Conservation (phyloP, 2,113 vertebrate genomes). For the Pomatorhinus ruficollis region DNA sequence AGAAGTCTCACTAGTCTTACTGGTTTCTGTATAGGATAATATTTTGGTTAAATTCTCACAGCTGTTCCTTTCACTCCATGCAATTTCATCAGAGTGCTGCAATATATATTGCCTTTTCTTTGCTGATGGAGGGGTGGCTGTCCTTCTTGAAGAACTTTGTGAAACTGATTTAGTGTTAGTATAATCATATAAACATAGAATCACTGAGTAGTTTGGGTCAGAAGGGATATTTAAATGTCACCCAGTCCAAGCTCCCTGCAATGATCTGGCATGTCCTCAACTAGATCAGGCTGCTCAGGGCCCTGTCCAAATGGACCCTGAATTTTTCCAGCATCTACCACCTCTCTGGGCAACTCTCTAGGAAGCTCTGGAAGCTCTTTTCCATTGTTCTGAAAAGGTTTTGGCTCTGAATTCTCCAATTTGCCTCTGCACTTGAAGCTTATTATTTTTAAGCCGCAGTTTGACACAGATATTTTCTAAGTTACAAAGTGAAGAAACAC, state of each 20-base stretch:
- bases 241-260: not conserved
- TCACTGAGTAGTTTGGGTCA: not conserved
- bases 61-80: not conserved
- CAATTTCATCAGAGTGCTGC: not conserved
- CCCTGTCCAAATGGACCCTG: fast-evolving
- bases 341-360: not conserved
- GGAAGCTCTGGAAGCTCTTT: not conserved
- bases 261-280: not conserved
- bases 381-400: not conserved
- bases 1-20: not conserved
- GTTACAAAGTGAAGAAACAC: fast-evolving
- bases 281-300: not conserved
- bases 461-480: not conserved
- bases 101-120: not conserved
- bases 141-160: not conserved
- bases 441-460: not conserved
- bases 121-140: not conserved
- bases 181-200: not conserved
- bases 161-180: not conserved
- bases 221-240: not conserved
- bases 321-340: not conserved
- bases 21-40: not conserved
- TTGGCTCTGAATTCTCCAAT: not conserved
- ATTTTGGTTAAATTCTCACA: not conserved
- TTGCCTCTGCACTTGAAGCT: not conserved